Base-by-base conservation (phyloP, 2,797 vertebrate genomes). In the Borostomias antarcticus region DNA sequence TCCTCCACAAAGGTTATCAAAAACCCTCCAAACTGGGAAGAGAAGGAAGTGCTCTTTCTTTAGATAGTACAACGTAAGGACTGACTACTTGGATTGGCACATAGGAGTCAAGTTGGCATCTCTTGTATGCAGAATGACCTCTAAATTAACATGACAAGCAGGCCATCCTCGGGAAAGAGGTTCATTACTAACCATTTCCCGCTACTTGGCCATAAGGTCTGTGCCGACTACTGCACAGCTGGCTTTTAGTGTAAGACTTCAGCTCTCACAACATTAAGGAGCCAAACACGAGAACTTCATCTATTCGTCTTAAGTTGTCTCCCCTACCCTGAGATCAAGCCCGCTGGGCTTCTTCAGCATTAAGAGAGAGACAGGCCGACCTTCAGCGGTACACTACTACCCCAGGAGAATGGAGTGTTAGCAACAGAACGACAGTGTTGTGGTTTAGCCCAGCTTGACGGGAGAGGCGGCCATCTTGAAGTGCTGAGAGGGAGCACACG, bases 261-360 rank as follows among this genome's bases (percentile, higher is more conserved):
- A 35, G 79, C 85, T 80, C 85, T 83, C 85, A 80, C 85, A 81
- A 81, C 80, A 80, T 71, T 78, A 81, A 83, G 82, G 85, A 82
- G 86, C 69, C 70, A 74, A 68, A 64, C 10, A 63, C 59, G 82
- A 85, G 84, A 85, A 82, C 82, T 81, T 83, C 78, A 69, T 82
- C 78, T 82, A 64, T 81, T 59, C 77, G 79, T 77, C 80, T 70
- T 59, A 33, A 9, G 53, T 80, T 66, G 79, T 84, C 83, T 83
- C 82, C 78, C 88, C 84, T 78, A 90, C 89, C 92, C 91, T 92
- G 91, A 92, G 91, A 88, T 90, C 81, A 77, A 87, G 89, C 77
- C 84, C 84, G 85, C 86, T 82, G 76, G 61, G 78, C 81, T 78
- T 81, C 82, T 78, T 83, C 85, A 86, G 85, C 88, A 57, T 53